phyloP scores from a whole-genome alignment of 1,140 invertebrate species.

The Lucilia cuprina region DNA sequence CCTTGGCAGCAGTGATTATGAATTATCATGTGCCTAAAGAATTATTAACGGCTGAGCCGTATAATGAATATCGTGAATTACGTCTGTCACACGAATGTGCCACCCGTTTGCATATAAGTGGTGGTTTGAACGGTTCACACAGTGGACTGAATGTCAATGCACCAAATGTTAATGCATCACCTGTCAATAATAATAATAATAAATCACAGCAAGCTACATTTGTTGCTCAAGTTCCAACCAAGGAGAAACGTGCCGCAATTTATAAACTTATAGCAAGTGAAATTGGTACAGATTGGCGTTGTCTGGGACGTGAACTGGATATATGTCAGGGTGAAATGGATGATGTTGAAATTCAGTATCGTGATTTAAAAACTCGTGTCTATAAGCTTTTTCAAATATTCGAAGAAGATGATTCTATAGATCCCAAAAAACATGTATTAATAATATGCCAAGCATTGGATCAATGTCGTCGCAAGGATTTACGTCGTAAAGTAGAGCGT shows the following conservation, averaged over 20 bases:
- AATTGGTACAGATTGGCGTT: constrained; percentile 65
- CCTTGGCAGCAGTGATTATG: constrained; percentile 39
- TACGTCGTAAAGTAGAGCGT: constrained; percentile 50
- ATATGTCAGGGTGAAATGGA: constrained; percentile 65
- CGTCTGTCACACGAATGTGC: not conserved
- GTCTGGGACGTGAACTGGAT: constrained; percentile 62
- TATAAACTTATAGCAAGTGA: constrained; percentile 53
- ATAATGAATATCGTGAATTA: constrained; percentile 46
- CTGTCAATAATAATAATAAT: not conserved
- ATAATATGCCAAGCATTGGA: constrained; percentile 49
- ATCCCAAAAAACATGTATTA: constrained; percentile 47
- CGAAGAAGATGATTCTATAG: constrained; percentile 53
- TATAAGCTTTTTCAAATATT: constrained; percentile 46
- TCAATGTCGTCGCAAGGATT: constrained; percentile 49
- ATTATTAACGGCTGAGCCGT: not conserved
- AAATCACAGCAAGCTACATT: not conserved
- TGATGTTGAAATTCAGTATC: constrained; percentile 57
- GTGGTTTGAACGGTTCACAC: not conserved
- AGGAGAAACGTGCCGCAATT: constrained; percentile 48
- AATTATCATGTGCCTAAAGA: constrained; percentile 39
- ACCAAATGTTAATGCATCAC: not conserved
- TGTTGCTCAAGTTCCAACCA: constrained; percentile 38
- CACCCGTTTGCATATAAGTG: not conserved
- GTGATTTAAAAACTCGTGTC: constrained; percentile 50
- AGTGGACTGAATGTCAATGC: not conserved